Percentiles rank a stretch among this genome's conserved stretches.
Conservation (phyloP, 2,888 invertebrate genomes). For the Anticlea derivata region DNA sequence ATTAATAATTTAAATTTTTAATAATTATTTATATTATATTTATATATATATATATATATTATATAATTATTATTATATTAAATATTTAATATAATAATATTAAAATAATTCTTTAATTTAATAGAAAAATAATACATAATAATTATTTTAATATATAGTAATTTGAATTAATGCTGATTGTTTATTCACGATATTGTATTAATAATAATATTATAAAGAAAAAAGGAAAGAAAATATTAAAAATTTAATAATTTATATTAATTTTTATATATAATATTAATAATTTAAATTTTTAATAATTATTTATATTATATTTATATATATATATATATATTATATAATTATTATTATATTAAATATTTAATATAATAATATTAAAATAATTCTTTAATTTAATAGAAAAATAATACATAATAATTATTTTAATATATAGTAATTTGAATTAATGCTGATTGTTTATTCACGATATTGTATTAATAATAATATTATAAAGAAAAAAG, state of each 20-base stretch:
- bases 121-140: conserved; percentile 39
- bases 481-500: conserved; percentile 44
- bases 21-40: conserved; percentile 3
- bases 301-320: conserved; percentile 1
- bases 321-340: conserved; percentile 1
- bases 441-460: conserved; percentile 41
- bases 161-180: conserved; percentile 40
- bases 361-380: conserved; percentile 9
- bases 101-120: conserved; percentile 37
- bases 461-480: conserved; percentile 37
- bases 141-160: conserved; percentile 38
- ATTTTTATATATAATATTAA: conserved; percentile 25
- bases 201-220: conserved; percentile 45
- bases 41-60: conserved; percentile 2
- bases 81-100: conserved; percentile 18
- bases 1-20: conserved; percentile 20
- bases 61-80: conserved; percentile 19
- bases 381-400: conserved; percentile 39
- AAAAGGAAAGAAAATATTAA: conserved; percentile 40
- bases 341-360: conserved; percentile 23
- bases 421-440: conserved; percentile 36
- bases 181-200: conserved; percentile 36
- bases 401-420: conserved; percentile 42
- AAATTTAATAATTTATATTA: conserved; percentile 31
- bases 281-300: conserved; percentile 18